These are phyloP conservation scores for Camelus dromedarius DNA, from an alignment of 2,113 vertebrate species.

Conservation along the genomic window DNA sequence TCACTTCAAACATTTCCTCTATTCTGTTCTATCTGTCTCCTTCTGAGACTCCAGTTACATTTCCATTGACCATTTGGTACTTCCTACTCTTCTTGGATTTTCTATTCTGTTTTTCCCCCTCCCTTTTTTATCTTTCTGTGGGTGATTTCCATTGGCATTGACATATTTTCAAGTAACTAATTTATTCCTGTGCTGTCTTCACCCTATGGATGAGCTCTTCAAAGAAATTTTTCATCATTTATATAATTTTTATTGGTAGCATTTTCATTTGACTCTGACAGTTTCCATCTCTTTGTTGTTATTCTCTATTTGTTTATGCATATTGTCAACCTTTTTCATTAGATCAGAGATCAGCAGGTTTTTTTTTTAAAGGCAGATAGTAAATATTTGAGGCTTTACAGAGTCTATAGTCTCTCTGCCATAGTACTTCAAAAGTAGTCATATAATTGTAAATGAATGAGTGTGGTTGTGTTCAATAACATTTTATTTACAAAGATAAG, in stretches of 20 bases:
- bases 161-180: background rate
- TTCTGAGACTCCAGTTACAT: background rate
- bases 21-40: background rate
- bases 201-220: background rate
- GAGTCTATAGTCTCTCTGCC: background rate
- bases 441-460: background rate
- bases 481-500: background rate
- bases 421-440: background rate
- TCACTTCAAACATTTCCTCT: background rate
- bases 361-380: background rate
- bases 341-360: background rate
- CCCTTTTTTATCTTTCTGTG: background rate
- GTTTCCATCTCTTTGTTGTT: slow-evolving; percentile 19
- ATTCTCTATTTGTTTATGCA: background rate
- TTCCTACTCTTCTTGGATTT: background rate
- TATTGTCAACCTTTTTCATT: background rate
- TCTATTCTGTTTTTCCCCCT: background rate
- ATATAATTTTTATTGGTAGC: background rate
- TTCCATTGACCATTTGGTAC: background rate
- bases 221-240: background rate
- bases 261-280: background rate
- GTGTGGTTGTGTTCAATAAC: background rate
- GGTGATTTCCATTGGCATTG: background rate
- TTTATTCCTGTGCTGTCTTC: background rate
- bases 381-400: background rate